Base-by-base conservation (phyloP, 2,888 invertebrate genomes). In the Lacanobia oleracea region DNA sequence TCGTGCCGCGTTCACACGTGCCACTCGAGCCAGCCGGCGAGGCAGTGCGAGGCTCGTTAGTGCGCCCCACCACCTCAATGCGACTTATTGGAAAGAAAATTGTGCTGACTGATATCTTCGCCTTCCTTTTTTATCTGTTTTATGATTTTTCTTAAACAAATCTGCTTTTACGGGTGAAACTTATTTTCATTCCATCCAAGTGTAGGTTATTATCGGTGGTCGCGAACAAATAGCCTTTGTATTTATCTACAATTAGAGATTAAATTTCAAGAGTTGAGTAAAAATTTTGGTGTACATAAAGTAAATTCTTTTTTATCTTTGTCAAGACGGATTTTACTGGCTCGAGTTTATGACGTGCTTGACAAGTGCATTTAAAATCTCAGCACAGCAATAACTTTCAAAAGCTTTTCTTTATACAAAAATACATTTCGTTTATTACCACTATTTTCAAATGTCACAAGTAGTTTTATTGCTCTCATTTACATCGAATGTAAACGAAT, bases 11-110 rank as follows among this genome's bases (percentile, higher is more conserved):
- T 91, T 90, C 88, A 90, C 92, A 92, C 92, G 89, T 87, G 90
- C 91, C 91, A 89, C 90, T 91, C 87, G 81, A 87, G 75, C 83
- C 67, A 75, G 73, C 73, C 72, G 83, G 85, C 86, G 87, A 88
- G 90, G 89, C 89, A 88, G 88, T 75, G 67, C 75, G 86, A 83
- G 87, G 88, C 87, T 93, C 92, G 89, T 92, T 91, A 91, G 89
- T 88, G 83, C 87, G 77, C 88, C 81, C 81, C 82, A 68, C 80
- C 77, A 75, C 83, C 79, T 81, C 85, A 66, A 83, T 79, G 83
- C 86, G 88, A 90, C 88, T 90, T 92, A 91, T 92, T 92, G 90
- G 88, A 89, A 90, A 89, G 91, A 92, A 92, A 90, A 92, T 92
- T 91, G 89, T 90, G 91, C 91, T 91, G 90, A 92, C 87, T 89